phyloP scores from a whole-genome alignment of 2,797 vertebrate genomes.

The Strix occidentalis region DNA sequence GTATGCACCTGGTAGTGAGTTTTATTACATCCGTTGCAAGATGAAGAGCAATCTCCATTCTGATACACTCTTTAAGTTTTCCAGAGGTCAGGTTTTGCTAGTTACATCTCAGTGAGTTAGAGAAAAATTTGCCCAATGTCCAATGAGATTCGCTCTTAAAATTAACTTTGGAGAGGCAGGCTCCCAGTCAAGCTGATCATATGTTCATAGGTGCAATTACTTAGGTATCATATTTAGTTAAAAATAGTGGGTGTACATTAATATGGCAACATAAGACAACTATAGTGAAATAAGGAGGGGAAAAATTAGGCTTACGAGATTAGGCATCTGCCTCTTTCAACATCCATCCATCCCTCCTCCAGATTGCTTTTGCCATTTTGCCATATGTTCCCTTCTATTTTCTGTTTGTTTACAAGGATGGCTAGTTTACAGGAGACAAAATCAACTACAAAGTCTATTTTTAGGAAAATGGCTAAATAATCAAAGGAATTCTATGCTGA shows the following conservation, averaged over 20 bases:
- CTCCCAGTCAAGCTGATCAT: fast-evolving
- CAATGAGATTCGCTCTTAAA: neutral
- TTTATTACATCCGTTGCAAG: neutral
- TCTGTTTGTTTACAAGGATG: neutral
- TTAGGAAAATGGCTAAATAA: neutral
- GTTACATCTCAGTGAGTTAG: no score
- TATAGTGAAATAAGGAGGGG: neutral
- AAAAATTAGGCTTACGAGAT: neutral
- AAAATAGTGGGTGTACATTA: neutral
- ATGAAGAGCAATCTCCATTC: neutral
- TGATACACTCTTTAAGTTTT: neutral
- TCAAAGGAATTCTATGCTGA: neutral
- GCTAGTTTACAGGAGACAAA: neutral
- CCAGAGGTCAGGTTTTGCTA: neutral
- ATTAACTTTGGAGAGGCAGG: neutral
- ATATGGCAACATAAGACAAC: neutral
- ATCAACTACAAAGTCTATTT: neutral
- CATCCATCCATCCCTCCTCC: neutral
- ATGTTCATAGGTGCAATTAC: neutral
- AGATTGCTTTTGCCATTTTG: neutral
- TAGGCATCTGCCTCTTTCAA: neutral
- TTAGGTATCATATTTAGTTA: neutral
- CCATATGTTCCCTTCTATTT: neutral
- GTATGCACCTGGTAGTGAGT: neutral
- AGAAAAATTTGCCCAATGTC: fast-evolving